These are phyloP conservation scores for Ariopsis seemanni DNA, from an alignment of 2,113 vertebrate species.

Conservation along the genomic window DNA sequence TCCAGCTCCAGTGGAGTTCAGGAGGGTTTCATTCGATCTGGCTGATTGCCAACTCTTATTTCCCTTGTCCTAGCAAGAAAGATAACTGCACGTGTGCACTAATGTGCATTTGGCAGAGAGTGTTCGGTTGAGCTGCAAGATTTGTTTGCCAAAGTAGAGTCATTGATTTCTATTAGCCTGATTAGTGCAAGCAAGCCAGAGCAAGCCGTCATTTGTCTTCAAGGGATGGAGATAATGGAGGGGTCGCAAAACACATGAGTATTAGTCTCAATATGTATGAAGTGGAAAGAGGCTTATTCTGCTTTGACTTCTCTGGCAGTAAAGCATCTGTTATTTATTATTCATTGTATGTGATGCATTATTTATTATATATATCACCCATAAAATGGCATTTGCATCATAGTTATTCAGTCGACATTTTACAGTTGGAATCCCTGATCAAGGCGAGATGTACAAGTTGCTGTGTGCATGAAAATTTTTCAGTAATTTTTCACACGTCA, in stretches of 20 bases:
- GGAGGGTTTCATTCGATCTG: neutral
- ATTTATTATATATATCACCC: neutral
- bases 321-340: conserved; percentile 6
- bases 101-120: conserved; percentile 50
- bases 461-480: neutral
- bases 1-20: conserved; percentile 13
- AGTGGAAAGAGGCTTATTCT: neutral
- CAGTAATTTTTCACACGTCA: neutral
- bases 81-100: conserved; percentile 34
- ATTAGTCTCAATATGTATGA: conserved; percentile 19
- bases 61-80: conserved; percentile 23
- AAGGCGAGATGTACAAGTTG: neutral
- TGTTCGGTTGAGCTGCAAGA: conserved; percentile 53
- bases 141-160: conserved; percentile 49
- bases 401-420: neutral
- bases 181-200: conserved; percentile 46
- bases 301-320: neutral
- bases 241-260: conserved; percentile 5
- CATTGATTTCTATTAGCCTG: conserved; percentile 62
- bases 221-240: conserved; percentile 32
- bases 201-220: conserved; percentile 40
- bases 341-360: neutral
- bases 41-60: conserved; percentile 35
- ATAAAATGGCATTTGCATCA: neutral
- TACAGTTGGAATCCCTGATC: neutral